Evolutionary conservation across 1,140 invertebrate species (phyloP), one percentile per base, ranked within the genome.

Genomic region (Rhyacophila brunnea): DNA sequence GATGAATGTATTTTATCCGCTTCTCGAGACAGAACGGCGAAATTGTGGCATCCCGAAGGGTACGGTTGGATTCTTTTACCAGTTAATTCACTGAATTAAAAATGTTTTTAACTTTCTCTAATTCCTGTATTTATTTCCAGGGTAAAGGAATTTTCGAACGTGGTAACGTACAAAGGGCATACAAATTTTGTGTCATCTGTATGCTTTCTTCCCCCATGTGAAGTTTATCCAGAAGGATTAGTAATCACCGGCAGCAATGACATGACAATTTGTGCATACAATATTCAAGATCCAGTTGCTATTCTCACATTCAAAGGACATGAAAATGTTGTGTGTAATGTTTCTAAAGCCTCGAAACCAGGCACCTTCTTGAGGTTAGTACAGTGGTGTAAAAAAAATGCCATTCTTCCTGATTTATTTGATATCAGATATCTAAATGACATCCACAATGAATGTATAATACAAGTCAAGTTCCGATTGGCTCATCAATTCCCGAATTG

Each of bases 221-320:
- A 83, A 58, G 75, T 80, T 14, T 85, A 83, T 73, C 87, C 89
- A 5, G 80, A 87, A 23, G 93, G 93, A 14, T 70, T 92, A 1
- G 88, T 96, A 65, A 74, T 94, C 1, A 95, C 93, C 20, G 94
- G 93, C 7, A 92, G 93, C 65, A 92, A 95, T 76, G 94, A 98
- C 72, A 86, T 85, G 46, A 84, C 82, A 1, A 93, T 98, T 66
- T 82, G 89, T 61, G 83, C 90, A 10, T 96, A 91, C 71, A 80
- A 83, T 52, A 70, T 82, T 7, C 80, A 81, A 34, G 79, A 82
- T 45, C 75, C 73, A 38, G 78, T 85, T 43, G 84, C 87, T 1
- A 73, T 85, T 43, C 68, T 87, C 6, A 85, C 81, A 35, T 77
- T 96, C 4, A 83, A 85, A 61, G 91, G 90, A 5, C 95, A 98